phyloP scores from a whole-genome alignment of 2,113 vertebrate species.

The Sinocyclocheilus maitianheensis region DNA sequence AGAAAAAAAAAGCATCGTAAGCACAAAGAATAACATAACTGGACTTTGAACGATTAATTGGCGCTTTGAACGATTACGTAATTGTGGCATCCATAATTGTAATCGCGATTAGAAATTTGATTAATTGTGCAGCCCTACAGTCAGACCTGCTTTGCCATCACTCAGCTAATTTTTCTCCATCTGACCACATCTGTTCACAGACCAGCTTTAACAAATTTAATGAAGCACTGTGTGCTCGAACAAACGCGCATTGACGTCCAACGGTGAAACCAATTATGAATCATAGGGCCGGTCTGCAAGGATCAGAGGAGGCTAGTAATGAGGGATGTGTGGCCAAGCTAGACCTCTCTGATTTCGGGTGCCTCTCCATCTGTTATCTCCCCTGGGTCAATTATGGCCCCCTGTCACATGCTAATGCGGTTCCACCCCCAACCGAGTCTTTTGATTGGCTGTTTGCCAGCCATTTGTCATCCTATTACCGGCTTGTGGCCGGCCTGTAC shows the following conservation, averaged over 20 bases:
- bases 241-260: constrained; percentile 29
- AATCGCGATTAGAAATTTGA: no score
- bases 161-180: constrained; percentile 16
- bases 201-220: constrained; percentile 28
- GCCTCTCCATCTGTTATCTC: constrained; percentile 62
- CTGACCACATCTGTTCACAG: constrained; percentile 40
- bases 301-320: constrained; percentile 42
- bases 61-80: no score
- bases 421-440: constrained; percentile 13
- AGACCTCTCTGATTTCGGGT: constrained; percentile 24
- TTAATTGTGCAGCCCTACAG: no score
- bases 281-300: constrained; percentile 9
- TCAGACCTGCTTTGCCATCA: background rate
- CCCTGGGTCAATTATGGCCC: constrained; percentile 41
- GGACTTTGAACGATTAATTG: no score
- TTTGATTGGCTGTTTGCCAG: constrained; percentile 43
- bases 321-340: constrained; percentile 33
- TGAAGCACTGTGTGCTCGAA: constrained; percentile 21
- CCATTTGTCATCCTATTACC: constrained; percentile 48
- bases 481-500: constrained; percentile 12
- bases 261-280: constrained; percentile 37
- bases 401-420: constrained; percentile 57
- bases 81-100: no score
- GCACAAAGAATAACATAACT: no score
- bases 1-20: no score